A percentile compares a stretch with the other conserved stretches of the same genome.
These are phyloP conservation scores for Cyrtonyx montezumae DNA, from an alignment of 2,113 vertebrate species.

Conservation along the genomic window DNA sequence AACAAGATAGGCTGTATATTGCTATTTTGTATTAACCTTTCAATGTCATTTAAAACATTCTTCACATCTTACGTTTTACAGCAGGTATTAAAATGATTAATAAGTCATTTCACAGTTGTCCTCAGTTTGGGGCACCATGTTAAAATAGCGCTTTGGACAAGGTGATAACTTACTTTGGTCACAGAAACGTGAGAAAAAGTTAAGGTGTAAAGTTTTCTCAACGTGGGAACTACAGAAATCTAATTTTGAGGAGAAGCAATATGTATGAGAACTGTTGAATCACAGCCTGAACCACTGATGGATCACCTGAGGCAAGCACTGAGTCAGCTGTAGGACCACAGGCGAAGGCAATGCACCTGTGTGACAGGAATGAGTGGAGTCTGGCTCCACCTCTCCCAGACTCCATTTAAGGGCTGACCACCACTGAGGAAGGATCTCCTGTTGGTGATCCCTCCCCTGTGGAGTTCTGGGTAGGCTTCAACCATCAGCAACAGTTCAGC, in stretches of 20 bases:
- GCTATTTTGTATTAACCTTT: neutral
- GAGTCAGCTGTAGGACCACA: no score
- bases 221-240: neutral
- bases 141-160: neutral
- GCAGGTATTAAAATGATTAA: neutral
- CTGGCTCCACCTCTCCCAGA: no score
- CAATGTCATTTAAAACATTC: neutral
- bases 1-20: neutral
- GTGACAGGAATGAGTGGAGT: no score
- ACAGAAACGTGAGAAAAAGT: neutral
- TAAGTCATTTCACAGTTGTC: neutral
- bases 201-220: constrained; percentile 12
- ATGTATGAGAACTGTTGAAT: neutral
- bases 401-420: no score
- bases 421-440: no score
- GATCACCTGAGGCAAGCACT: no score
- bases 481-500: no score
- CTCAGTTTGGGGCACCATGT: neutral
- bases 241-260: neutral
- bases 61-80: neutral
- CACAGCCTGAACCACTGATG: no score
- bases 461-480: no score
- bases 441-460: no score
- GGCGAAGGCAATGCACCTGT: no score
- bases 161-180: neutral